phyloP scores from a whole-genome alignment of 30 jellyfish, hydroid and myxozoan species.

The Chrysaora quinquecirrha region DNA sequence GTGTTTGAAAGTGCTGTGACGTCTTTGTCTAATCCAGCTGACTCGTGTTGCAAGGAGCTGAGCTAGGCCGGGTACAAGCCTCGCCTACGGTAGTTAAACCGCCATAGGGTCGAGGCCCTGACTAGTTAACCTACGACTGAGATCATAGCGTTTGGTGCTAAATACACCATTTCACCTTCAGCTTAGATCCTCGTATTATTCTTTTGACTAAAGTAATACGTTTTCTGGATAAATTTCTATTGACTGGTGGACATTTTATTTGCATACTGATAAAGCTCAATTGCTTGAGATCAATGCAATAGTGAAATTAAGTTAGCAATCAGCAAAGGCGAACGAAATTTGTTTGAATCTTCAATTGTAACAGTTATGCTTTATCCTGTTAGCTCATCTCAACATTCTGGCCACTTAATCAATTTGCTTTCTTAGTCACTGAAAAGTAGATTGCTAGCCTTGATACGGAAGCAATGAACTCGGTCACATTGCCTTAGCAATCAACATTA shows the following conservation, averaged over 20 bases:
- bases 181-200: too few species aligned
- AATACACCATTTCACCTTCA: too few species aligned
- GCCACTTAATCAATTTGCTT: not conserved
- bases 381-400: not conserved
- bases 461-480: not conserved
- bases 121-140: too few species aligned
- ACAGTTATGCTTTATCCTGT: not conserved
- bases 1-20: too few species aligned
- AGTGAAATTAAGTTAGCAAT: not conserved
- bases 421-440: conserved; percentile 10
- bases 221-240: not conserved
- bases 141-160: too few species aligned
- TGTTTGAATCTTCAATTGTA: not conserved
- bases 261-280: not conserved
- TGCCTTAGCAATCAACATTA: conserved; percentile 26
- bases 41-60: too few species aligned
- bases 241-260: not conserved
- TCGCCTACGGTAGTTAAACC: too few species aligned
- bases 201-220: too few species aligned
- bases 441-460: conserved; percentile 48
- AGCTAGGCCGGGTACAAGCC: too few species aligned
- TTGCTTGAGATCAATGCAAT: not conserved
- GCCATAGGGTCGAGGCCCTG: too few species aligned
- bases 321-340: not conserved
- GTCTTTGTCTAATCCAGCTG: too few species aligned